Base-by-base conservation (phyloP, 2,797 vertebrate species). In the Gymnopithys bicolor region DNA sequence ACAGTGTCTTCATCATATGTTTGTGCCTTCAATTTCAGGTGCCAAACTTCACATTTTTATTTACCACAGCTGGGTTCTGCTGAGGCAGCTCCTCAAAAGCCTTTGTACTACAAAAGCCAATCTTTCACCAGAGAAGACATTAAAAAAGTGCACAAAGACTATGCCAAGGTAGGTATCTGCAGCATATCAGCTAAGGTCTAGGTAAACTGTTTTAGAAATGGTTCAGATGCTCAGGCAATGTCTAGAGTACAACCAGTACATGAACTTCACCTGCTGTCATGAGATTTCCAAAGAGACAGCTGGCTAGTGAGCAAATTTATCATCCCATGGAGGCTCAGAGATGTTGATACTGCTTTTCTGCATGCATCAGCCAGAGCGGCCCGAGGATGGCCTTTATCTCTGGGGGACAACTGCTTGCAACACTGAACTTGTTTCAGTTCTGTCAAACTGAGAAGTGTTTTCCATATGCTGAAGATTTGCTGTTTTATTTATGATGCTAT, bases 11-110 rank as follows among this genome's bases (percentile, higher is more conserved):
- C 83, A 74, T 92, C 71, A 71, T 67, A 84, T 46, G 25, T 46
- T 87, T 87, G 48, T 73, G 39, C 53, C 49, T 92, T 84, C 64
- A 82, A 55, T 52, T 90, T 70, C 55, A 95, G 75, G 71, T 89
- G 76, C 5, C 23, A 91, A 95, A 84, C 39, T 35, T 67, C 59
- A 77, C 5, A 9, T 22, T 63, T 63, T 39, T 86, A 56, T 89
- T 94, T 75, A 59, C 64, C 66, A 22, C 55, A 73, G 27, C 56
- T 59, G 39, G 25, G 11, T 71, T 95, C 37, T 84, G 53, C 91
- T 85, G 74, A 79, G 75, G 81, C 43, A 83, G 73, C 14, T 93
- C 48, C 64, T 93, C 62, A 48, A 79, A 76, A 94, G 48, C 27
- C n/a, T 91, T 80, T 53, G 49, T 81, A 56, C 35, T 33, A 62